Evolutionary conservation across 2,888 invertebrate species (phyloP).

Genomic region (Reticulitermes lucifugus): DNA sequence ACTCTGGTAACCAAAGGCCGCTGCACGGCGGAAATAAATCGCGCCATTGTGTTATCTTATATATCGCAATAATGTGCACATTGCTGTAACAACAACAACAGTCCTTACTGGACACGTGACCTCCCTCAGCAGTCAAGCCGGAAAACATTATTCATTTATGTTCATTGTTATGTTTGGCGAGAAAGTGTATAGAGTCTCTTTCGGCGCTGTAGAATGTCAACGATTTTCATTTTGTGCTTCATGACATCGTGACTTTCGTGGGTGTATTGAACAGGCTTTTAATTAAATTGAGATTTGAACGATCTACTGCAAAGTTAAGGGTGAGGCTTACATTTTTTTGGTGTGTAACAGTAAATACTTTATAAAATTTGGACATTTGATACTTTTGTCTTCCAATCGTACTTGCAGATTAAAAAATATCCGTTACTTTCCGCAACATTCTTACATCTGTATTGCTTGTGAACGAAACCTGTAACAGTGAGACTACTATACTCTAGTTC

Average conservation of each 20-base stretch:
- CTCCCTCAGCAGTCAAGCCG: background rate
- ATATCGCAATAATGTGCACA: background rate
- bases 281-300: slow-evolving; percentile 17
- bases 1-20: background rate
- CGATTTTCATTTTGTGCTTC: background rate
- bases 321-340: background rate
- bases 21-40: background rate
- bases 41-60: background rate
- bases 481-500: no score
- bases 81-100: background rate
- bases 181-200: background rate
- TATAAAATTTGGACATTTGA: no score
- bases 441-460: no score
- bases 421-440: no score
- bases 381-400: no score
- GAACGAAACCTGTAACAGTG: no score
- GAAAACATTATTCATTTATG: background rate
- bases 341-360: background rate
- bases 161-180: background rate
- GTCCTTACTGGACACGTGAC: background rate
- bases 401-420: background rate
- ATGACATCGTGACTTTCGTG: background rate
- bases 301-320: background rate
- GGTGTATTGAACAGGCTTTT: background rate
- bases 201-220: background rate